phyloP scores from a whole-genome alignment of 2,888 invertebrate genomes.

The Patella depressa region DNA sequence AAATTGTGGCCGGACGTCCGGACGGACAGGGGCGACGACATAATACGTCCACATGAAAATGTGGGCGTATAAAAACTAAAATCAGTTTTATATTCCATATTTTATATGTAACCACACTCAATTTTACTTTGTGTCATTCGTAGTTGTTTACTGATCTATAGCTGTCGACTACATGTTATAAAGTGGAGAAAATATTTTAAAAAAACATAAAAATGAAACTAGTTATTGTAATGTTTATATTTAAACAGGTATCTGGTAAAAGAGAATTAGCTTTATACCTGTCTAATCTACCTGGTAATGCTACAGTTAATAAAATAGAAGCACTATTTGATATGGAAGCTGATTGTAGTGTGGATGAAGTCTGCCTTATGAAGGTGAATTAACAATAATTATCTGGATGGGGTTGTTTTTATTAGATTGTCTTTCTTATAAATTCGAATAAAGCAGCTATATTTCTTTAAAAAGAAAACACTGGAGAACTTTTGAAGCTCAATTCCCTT shows the following conservation, averaged over 20 bases:
- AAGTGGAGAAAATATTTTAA: constrained; percentile 1
- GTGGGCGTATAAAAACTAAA: no score
- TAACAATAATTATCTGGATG: no score
- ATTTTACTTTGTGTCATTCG: background rate
- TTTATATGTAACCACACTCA: background rate
- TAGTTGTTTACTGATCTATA: background rate
- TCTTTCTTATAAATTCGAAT: no score
- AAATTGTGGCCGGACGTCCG: no score
- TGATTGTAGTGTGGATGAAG: constrained; percentile 61
- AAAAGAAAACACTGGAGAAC: no score
- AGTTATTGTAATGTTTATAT: background rate
- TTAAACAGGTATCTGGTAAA: constrained; percentile 37
- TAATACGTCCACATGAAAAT: no score
- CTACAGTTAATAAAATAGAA: constrained; percentile 60
- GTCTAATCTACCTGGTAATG: constrained; percentile 56
- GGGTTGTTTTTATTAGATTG: no score
- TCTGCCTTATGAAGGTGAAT: constrained; percentile 61
- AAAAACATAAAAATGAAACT: background rate
- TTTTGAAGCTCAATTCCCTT: no score
- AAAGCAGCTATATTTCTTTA: no score
- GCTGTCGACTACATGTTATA: background rate
- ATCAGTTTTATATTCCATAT: background rate
- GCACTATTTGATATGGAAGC: constrained; percentile 63
- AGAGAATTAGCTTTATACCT: constrained; percentile 51
- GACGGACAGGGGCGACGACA: no score